phyloP scores from a whole-genome alignment of 2,113 vertebrate species.

The Tragelaphus buxtoni region DNA sequence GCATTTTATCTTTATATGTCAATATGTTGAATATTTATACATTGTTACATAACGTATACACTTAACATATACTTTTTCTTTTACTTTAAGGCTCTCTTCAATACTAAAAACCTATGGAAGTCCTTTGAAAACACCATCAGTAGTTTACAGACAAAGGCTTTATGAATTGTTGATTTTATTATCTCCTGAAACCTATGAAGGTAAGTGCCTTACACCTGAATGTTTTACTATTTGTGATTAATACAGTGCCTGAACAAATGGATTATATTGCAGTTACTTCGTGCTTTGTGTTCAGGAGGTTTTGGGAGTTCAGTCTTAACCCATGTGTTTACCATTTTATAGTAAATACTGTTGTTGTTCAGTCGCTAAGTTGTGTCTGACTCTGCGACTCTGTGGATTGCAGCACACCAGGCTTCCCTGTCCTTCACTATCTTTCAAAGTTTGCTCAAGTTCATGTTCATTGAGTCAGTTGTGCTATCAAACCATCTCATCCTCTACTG shows the following conservation, averaged over 20 bases:
- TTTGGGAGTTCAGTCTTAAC: background rate
- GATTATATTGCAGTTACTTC: background rate
- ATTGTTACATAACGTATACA: background rate
- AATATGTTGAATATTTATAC: background rate
- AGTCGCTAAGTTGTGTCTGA: background rate
- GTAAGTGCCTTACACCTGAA: constrained; percentile 77
- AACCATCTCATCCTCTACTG: background rate
- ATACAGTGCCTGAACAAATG: background rate
- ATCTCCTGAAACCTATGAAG: constrained; percentile 90
- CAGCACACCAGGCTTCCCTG: background rate
- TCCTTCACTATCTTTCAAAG: background rate
- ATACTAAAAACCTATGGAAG: constrained; percentile 87
- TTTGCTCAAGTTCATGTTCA: background rate
- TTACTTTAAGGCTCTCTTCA: constrained; percentile 85
- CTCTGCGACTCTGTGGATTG: background rate
- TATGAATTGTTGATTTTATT: constrained; percentile 91
- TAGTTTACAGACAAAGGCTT: constrained; percentile 88
- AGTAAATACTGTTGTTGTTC: background rate
- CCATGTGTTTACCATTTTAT: background rate
- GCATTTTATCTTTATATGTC: background rate
- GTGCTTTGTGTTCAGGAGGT: background rate
- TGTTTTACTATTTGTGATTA: background rate
- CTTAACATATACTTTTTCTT: constrained; percentile 53
- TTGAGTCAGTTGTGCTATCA: background rate
- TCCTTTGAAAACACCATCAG: constrained; percentile 83